phyloP scores from a whole-genome alignment of 2,113 vertebrate genomes.

The Psilopsiagon aymara region DNA sequence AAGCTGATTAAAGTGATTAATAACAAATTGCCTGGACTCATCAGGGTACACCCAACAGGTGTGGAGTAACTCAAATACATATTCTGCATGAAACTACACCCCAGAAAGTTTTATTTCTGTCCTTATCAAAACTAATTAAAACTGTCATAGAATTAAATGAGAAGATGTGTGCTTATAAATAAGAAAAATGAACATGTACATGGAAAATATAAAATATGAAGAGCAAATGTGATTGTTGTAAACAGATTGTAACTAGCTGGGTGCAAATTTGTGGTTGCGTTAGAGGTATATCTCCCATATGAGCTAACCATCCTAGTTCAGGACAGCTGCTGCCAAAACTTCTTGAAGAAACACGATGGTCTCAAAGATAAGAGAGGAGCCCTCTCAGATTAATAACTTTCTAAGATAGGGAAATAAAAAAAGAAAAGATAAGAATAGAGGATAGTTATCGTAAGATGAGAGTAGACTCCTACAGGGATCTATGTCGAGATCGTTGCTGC shows the following conservation, averaged over 20 bases:
- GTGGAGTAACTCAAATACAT: neutral
- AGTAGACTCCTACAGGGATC: neutral
- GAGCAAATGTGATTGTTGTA: neutral
- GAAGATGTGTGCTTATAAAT: neutral
- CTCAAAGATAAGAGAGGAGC: neutral
- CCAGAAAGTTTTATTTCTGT: neutral
- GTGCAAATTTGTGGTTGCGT: neutral
- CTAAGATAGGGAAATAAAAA: neutral
- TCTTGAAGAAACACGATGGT: neutral
- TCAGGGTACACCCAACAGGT: neutral
- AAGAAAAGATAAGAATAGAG: neutral
- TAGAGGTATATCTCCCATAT: neutral
- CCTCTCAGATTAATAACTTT: neutral
- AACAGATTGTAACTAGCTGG: neutral
- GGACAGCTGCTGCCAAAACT: neutral
- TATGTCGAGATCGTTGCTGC: neutral
- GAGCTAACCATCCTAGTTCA: neutral
- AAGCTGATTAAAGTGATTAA: constrained; percentile 4
- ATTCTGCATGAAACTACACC: neutral
- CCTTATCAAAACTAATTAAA: neutral
- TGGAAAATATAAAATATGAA: neutral
- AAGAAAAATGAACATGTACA: neutral
- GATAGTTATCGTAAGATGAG: neutral
- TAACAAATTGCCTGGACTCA: neutral
- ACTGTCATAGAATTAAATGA: neutral